A percentile compares a stretch with the other conserved stretches of the same genome.
Evolutionary conservation across 2,888 invertebrate species (phyloP).

Genomic region (Hypolimnas misippus): DNA sequence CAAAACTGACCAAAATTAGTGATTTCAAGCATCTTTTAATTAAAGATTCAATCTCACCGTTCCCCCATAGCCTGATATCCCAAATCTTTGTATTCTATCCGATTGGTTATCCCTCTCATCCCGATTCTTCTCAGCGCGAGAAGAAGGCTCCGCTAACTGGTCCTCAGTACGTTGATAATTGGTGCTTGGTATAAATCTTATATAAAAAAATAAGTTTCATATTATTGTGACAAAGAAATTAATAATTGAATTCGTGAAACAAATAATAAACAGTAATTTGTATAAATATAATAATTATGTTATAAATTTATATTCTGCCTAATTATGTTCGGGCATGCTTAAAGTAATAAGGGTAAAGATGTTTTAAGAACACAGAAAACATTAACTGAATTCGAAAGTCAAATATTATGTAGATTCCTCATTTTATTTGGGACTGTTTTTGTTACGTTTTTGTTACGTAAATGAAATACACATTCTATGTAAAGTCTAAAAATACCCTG

Average conservation of each 20-base stretch:
- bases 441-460: too few species aligned
- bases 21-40: too few species aligned
- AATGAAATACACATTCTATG: too few species aligned
- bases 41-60: constrained; percentile 48
- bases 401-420: too few species aligned
- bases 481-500: too few species aligned
- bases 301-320: too few species aligned
- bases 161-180: constrained; percentile 71
- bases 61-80: constrained; percentile 80
- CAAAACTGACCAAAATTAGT: too few species aligned
- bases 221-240: not conserved
- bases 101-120: constrained; percentile 63
- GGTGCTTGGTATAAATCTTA: constrained; percentile 74
- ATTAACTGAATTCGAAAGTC: not conserved
- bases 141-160: constrained; percentile 76
- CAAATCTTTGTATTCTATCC: constrained; percentile 82
- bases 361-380: not conserved
- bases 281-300: too few species aligned
- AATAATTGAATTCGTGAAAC: not conserved
- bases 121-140: constrained; percentile 65
- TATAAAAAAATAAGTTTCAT: constrained; percentile 49
- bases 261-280: too few species aligned
- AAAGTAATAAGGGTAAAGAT: too few species aligned
- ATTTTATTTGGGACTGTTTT: too few species aligned
- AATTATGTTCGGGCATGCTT: too few species aligned